Evolutionary conservation across 2,797 vertebrate species (phyloP).

Genomic region (Anomalospiza imberbis): DNA sequence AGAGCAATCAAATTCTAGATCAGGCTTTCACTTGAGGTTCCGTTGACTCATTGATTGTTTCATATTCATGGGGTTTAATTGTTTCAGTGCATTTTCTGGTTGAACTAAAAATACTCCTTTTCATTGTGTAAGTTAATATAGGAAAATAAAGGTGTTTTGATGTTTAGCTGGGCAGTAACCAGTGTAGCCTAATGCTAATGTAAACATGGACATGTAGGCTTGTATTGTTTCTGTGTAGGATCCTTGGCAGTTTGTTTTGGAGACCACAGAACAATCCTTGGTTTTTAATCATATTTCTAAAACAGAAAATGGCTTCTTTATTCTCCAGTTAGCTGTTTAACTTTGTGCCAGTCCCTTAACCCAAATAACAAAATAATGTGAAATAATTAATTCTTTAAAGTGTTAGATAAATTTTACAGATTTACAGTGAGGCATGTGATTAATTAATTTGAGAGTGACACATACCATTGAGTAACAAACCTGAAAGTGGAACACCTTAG

Average conservation of each 20-base stretch:
- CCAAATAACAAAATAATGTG: background rate
- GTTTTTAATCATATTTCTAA: conserved; percentile 9
- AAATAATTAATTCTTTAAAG: background rate
- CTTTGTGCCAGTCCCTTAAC: background rate
- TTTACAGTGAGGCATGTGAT: background rate
- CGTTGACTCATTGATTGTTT: background rate
- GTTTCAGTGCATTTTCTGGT: background rate
- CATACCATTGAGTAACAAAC: background rate
- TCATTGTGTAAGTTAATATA: background rate
- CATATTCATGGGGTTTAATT: background rate
- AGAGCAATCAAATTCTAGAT: background rate
- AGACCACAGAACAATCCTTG: background rate
- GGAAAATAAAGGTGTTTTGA: background rate
- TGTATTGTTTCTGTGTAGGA: conserved; percentile 5
- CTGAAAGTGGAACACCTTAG: background rate
- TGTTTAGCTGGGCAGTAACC: background rate
- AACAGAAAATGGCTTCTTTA: background rate
- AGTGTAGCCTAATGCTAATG: background rate
- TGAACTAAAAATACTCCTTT: background rate
- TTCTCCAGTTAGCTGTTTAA: background rate
- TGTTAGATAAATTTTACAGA: background rate
- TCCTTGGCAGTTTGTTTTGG: conserved; percentile 34
- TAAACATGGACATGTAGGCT: background rate
- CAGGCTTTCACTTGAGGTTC: background rate
- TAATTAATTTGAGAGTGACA: background rate